phyloP scores from a whole-genome alignment of 2,888 invertebrate genomes.

The Habroteleia sp. region DNA sequence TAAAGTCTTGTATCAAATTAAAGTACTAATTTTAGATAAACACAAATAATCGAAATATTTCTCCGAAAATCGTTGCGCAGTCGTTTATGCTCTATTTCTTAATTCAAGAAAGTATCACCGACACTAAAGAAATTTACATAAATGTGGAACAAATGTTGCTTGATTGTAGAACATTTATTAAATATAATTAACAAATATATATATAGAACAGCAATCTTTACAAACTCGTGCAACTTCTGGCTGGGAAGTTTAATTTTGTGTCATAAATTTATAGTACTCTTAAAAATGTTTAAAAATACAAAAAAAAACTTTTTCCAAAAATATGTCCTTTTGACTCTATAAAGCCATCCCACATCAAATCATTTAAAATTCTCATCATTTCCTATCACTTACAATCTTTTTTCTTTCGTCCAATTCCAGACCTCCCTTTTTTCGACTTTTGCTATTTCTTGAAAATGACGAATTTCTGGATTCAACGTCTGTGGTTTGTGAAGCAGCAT shows the following conservation, averaged over 20 bases:
- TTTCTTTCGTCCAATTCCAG: slow-evolving; percentile 62
- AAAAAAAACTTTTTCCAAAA: too few relatives aligned
- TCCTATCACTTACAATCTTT: slow-evolving; percentile 61
- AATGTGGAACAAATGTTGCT: too few relatives aligned
- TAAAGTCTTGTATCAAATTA: not conserved
- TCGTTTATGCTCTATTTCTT: slow-evolving; percentile 6
- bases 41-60: slow-evolving; percentile 30
- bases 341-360: too few relatives aligned
- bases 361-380: too few relatives aligned
- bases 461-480: slow-evolving; percentile 71
- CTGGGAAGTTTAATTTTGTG: too few relatives aligned
- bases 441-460: slow-evolving; percentile 65
- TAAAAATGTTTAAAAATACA: too few relatives aligned
- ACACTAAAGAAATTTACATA: not conserved
- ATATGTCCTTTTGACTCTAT: too few relatives aligned
- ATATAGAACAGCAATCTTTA: too few relatives aligned
- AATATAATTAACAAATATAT: too few relatives aligned
- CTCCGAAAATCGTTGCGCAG: slow-evolving; percentile 10
- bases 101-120: slow-evolving; percentile 6
- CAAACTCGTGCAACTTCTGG: too few relatives aligned
- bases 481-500: slow-evolving; percentile 83
- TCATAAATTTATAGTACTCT: too few relatives aligned
- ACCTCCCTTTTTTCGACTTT: slow-evolving; percentile 66
- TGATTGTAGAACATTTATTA: slow-evolving; percentile 3
- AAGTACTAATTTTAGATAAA: slow-evolving; percentile 34